These are phyloP conservation scores for Amphimedon queenslandica DNA, from an alignment of 37 sponge, comb jelly and placozoan genomes.

Conservation along the genomic window DNA sequence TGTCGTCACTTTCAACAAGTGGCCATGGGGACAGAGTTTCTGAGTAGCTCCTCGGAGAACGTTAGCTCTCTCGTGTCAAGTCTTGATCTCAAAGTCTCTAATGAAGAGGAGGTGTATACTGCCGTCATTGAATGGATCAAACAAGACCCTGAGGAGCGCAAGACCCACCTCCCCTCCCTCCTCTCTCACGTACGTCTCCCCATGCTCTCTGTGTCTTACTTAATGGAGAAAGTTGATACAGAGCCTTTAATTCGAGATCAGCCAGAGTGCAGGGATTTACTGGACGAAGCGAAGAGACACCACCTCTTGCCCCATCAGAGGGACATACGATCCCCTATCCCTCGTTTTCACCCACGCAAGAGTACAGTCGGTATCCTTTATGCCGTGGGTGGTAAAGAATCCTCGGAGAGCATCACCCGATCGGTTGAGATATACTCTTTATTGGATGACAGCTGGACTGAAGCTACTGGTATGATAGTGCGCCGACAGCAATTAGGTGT, in stretches of 20 bases:
- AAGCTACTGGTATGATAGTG: slow-evolving; percentile 70
- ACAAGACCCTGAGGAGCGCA: slow-evolving; percentile 61
- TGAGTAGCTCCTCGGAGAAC: slow-evolving; percentile 69
- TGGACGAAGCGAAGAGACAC: slow-evolving; percentile 93
- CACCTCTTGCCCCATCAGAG: slow-evolving; percentile 73
- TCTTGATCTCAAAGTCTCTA: slow-evolving; percentile 72
- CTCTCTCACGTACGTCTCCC: slow-evolving; percentile 77
- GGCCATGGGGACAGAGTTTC: slow-evolving; percentile 60
- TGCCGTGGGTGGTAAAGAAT: slow-evolving; percentile 94
- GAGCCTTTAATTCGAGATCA: slow-evolving; percentile 58
- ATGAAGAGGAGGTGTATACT: slow-evolving; percentile 86
- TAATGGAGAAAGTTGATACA: slow-evolving; percentile 75
- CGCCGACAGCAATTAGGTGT: slow-evolving; percentile 92
- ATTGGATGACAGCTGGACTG: slow-evolving; percentile 69
- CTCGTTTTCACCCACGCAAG: slow-evolving; percentile 74
- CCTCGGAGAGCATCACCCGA: slow-evolving; percentile 86
- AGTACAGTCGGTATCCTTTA: slow-evolving; percentile 75
- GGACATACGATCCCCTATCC: slow-evolving; percentile 32
- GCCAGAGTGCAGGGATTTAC: slow-evolving; percentile 74
- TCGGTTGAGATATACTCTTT: slow-evolving; percentile 74
- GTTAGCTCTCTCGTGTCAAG: slow-evolving; percentile 65
- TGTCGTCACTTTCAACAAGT: slow-evolving; percentile 72
- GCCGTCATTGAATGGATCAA: slow-evolving; percentile 85
- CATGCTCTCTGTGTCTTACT: slow-evolving; percentile 69
- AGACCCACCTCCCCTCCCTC: slow-evolving; percentile 63